Percentiles rank a stretch among this genome's conserved stretches.
These are phyloP conservation scores for Diacarnus erythraeanus DNA, from an alignment of 37 sponge, comb jelly and placozoan genomes.

Conservation along the genomic window DNA sequence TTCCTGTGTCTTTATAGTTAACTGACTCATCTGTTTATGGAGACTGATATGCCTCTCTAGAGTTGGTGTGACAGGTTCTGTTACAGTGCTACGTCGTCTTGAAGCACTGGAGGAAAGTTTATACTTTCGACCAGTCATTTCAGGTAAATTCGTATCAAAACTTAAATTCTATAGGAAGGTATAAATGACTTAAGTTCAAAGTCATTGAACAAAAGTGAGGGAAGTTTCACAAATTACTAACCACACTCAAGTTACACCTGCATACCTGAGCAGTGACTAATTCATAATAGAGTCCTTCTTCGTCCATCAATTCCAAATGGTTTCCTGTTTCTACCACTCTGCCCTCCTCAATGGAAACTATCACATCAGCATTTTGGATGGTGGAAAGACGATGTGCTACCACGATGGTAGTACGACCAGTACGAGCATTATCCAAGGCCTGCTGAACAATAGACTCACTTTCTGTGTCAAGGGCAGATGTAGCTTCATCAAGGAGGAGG, in stretches of 20 bases:
- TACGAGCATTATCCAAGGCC: conserved; percentile 79
- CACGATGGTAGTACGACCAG: conserved; percentile 87
- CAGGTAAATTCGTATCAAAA: too few relatives aligned
- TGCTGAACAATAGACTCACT: conserved; percentile 85
- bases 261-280: conserved; percentile 81
- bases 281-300: conserved; percentile 82
- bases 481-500: conserved; percentile 91
- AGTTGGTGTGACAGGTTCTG: too few relatives aligned
- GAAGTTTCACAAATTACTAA: too few relatives aligned
- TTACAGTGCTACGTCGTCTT: too few relatives aligned
- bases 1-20: too few relatives aligned
- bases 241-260: conserved; percentile 11
- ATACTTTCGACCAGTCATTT: too few relatives aligned
- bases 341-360: conserved; percentile 66
- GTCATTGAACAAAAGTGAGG: too few relatives aligned
- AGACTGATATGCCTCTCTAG: neutral
- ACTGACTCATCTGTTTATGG: neutral
- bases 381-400: conserved; percentile 90
- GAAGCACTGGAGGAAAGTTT: too few relatives aligned
- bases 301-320: conserved; percentile 71
- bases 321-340: conserved; percentile 71
- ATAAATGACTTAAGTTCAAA: too few relatives aligned
- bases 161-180: too few relatives aligned
- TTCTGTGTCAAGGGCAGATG: conserved; percentile 92
- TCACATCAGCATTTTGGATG: conserved; percentile 77